Evolutionary conservation across 2,888 invertebrate genomes (phyloP).

Genomic region (Lasioglossum zephyrum): DNA sequence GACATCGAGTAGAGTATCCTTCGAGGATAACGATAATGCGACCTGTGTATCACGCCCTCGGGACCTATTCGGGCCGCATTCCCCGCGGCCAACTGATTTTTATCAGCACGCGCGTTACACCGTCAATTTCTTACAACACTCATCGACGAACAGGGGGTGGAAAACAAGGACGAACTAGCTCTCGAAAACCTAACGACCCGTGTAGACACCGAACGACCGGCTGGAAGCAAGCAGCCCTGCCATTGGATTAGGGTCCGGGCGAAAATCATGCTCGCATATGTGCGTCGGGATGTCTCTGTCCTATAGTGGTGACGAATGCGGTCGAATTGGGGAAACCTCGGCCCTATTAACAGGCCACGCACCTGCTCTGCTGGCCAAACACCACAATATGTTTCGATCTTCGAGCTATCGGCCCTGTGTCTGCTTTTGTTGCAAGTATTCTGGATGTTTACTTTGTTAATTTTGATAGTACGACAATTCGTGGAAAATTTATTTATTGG

Average conservation of each 20-base stretch:
- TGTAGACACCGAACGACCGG: conserved; percentile 41
- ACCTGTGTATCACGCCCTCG: conserved; percentile 63
- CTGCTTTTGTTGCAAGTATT: background rate
- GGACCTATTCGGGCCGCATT: conserved; percentile 60
- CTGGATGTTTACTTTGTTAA: background rate
- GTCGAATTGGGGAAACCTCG: conserved; percentile 20
- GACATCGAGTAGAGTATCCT: conserved; percentile 69
- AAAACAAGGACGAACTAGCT: conserved; percentile 25
- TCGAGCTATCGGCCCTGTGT: background rate
- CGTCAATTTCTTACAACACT: conserved; percentile 66
- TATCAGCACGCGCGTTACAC: conserved; percentile 65
- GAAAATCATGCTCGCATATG: conserved; percentile 43
- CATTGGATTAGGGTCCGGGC: conserved; percentile 51
- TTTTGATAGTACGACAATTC: no score
- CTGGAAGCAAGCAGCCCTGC: conserved; percentile 6
- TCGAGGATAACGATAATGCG: conserved; percentile 71
- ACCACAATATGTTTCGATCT: background rate
- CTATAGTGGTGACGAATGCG: conserved; percentile 48
- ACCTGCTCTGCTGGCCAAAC: background rate
- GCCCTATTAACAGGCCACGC: conserved; percentile 3
- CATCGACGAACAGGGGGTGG: conserved; percentile 40
- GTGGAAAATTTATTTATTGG: no score
- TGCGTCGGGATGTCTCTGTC: conserved; percentile 6
- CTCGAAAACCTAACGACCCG: conserved; percentile 65
- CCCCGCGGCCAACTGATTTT: conserved; percentile 75